Evolutionary conservation across 2,888 invertebrate species (phyloP), one percentile per base, ranked within the genome.

Genomic region (Tridacna gigas): DNA sequence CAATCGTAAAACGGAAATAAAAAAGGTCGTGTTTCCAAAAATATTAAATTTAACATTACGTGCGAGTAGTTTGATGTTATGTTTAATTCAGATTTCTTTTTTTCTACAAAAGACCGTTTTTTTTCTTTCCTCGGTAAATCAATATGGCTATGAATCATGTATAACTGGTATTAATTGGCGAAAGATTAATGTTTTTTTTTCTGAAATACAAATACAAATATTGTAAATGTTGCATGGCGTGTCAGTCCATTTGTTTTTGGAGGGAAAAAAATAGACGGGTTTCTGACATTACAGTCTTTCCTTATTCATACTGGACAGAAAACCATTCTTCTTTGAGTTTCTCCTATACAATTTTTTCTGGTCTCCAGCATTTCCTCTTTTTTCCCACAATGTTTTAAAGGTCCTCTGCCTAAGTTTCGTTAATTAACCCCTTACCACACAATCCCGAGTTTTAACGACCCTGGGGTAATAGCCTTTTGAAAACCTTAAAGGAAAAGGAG

Each of bases 1-100:
- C 74, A 61, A 65, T 77, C 82, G 66, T 85, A 69, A 85, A 85
- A 82, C 69, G 79, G 85, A 77, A 77, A 80, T 85, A 82, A 85
- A 85, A 82, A 65, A 67, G 79, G 66, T 77, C 71, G 80, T 67
- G 77, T 82, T 85, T 85, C 82, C 77, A 63, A 51, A 73, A 78
- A 71, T 77, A 77, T 71, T 73, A 71, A 77, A 78, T 81, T 71
- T 81, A 77, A 69, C 69, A 71, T 76, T 60, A 60, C 67, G 48
- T 48, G 51, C 12, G 28, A 63, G 28, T 63, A 37, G 28, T 69
- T 61, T 51, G 67, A 61, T 63, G 48, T 61, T 61, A 80, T 80
- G 69, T 71, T 76, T 80, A 61, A 80, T 80, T 75, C 45, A 0
- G 45, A 67, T 67, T 20, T 20, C 45, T 13, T 71, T 71, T 25